These are phyloP conservation scores for Tauraco hartlaubi DNA, from an alignment of 2,797 vertebrate species.

Conservation along the genomic window DNA sequence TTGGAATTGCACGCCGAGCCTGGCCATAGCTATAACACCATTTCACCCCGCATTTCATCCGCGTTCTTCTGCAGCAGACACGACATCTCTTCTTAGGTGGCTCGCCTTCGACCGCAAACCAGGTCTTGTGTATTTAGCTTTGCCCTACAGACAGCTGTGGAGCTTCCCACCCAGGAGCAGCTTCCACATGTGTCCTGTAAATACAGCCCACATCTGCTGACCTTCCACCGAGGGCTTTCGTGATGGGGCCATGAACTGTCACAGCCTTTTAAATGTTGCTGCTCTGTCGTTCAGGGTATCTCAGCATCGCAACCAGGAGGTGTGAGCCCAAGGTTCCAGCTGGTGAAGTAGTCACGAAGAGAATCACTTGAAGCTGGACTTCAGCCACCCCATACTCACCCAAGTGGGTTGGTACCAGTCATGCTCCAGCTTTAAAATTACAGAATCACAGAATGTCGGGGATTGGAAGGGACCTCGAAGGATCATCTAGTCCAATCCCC, in stretches of 20 bases:
- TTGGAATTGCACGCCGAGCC: fast-evolving
- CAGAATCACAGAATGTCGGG: too few relatives aligned
- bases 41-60: not conserved
- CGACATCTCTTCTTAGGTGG: not conserved
- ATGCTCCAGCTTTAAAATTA: not conserved
- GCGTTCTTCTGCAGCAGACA: not conserved
- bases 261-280: not conserved
- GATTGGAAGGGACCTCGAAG: too few relatives aligned
- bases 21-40: fast-evolving
- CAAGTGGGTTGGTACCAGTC: not conserved
- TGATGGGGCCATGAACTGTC: not conserved
- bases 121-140: slow-evolving; percentile 34
- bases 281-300: not conserved
- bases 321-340: not conserved
- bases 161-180: slow-evolving; percentile 24
- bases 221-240: not conserved
- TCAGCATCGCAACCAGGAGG: not conserved
- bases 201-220: slow-evolving; percentile 34
- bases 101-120: not conserved
- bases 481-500: too few relatives aligned
- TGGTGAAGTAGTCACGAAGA: not conserved
- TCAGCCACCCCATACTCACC: not conserved
- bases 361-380: not conserved
- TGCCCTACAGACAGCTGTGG: not conserved
- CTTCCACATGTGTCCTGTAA: not conserved